Base-by-base conservation (phyloP, 2,888 invertebrate species). In the Merodon equestris region DNA sequence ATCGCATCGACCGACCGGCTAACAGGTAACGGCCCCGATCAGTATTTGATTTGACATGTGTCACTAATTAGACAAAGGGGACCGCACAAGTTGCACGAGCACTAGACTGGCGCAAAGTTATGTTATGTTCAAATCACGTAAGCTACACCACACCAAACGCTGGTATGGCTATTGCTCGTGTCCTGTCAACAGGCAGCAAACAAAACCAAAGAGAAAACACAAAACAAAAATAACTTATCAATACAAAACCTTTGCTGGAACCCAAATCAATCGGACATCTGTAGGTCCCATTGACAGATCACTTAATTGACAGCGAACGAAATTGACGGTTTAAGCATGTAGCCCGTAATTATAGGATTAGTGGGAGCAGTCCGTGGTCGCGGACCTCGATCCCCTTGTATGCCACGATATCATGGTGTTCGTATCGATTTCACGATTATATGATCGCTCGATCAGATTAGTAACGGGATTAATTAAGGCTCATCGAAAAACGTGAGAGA, bases 301-400 rank as follows among this genome's bases (percentile, higher is more conserved):
- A 74, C 74, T 68, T 79, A 79, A 79, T 74, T 74, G 79, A 79
- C 79, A 79, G 79, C 74, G 15, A 74, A 79, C 73, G 79, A 79
- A 79, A 79, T 74, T 73, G 79, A 79, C 68, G 74, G 64, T 60
- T 79, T 79, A 79, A 70, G 74, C 79, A 74, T 79, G 79, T 79
- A 79, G 68, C 44, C 74, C 74, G 56, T 79, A 79, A 79, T 79
- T 79, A 79, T 79, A 14, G 74, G 79, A 79, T 79, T 79, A 79
- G 74, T 74, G 79, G 54, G 64, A 54, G 64, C 45, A 67, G 44
- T 54, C 63, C 60, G 79, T 63, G 34, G 68, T 50, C 15, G 60
- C 48, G 7, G 38, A 42, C 17, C 12, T 48, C 13, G 19, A 27
- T 47, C 44, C 27, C 54, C 14, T 14, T 19, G 40, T 47, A 18